Evolutionary conservation across 2,797 vertebrate genomes (phyloP).

Genomic region (Hybognathus amarus): DNA sequence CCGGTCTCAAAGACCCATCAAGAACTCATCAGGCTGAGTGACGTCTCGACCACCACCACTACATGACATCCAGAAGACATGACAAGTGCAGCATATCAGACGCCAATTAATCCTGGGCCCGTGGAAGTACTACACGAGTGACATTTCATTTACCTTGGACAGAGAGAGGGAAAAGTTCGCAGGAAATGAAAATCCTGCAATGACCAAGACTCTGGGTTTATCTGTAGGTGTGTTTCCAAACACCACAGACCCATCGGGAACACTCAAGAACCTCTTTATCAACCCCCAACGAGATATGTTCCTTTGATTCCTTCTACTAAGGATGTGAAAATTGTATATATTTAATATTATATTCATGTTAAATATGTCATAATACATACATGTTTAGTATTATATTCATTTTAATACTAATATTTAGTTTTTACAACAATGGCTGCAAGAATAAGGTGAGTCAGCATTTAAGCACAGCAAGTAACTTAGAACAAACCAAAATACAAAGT

Average conservation of each 20-base stretch:
- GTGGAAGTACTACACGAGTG: conserved; percentile 71
- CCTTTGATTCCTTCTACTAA: background rate
- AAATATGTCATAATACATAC: too few relatives aligned
- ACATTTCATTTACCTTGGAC: conserved; percentile 74
- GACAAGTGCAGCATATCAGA: conserved; percentile 79
- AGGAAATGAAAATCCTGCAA: conserved; percentile 3
- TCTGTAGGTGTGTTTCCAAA: background rate
- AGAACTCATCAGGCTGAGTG: conserved; percentile 74
- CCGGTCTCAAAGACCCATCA: conserved; percentile 72
- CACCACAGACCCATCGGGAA: background rate
- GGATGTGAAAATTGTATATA: too few relatives aligned
- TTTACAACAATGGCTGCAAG: too few relatives aligned
- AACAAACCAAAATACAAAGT: too few relatives aligned
- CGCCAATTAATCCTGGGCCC: conserved; percentile 76
- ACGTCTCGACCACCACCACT: conserved; percentile 53
- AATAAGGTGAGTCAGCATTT: too few relatives aligned
- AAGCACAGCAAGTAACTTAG: too few relatives aligned
- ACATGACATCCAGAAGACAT: conserved; percentile 69
- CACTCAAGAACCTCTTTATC: background rate
- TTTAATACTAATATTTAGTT: too few relatives aligned
- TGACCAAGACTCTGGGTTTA: conserved; percentile 6
- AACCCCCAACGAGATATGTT: background rate
- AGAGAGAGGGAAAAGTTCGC: conserved; percentile 45
- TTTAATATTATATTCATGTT: too few relatives aligned
- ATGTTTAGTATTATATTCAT: too few relatives aligned